Evolutionary conservation across 2,797 vertebrate genomes (phyloP), one percentile per base, ranked within the genome.

Genomic region (Ptychadena robeensis): DNA sequence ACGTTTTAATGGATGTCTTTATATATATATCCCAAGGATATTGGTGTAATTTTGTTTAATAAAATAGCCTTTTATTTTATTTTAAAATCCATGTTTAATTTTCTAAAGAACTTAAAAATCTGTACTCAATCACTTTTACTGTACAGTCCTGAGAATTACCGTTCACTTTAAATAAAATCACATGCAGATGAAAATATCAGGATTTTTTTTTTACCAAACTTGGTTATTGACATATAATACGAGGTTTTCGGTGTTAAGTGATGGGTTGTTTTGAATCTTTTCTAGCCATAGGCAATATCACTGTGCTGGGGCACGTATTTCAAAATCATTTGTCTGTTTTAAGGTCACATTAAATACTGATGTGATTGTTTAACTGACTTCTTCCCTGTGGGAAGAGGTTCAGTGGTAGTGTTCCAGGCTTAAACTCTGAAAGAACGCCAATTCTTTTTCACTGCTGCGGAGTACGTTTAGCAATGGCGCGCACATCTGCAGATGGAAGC

Each of bases 321-420:
- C 30, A 48, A 77, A 77, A 82, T 48, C 11, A 63, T 32, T 30
- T 76, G 32, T 69, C 34, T 71, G 28, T 82, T 48, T 27, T 9
- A n/a, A 64, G 57, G 30, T 64, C 53, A 59, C 27, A 59, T 77
- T 77, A 64, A 77, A 70, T 77, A 77, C 65, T 63, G 53, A 70
- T 82, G 30, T 82, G 57, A 77, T 82, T 77, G 73, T 82, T 71
- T 77, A 61, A 76, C 73, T 77, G 38, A n/a, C 28, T 77, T 28
- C 35, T 77, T 53, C 81, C 73, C 81, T 76, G 66, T 65, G 73
- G 73, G 35, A 5, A 82, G 67, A 32, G 81, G 37, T 71, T 77
- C 63, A 57, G 63, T 77, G 35, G 66, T 63, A 81, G 30, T 70
- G 73, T 82, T 74, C 79, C 79, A 59, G 80, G 40, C 61, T 81